Percentiles rank a stretch among this genome's conserved stretches.
Conservation (phyloP, 2,888 invertebrate species). For the Leucophenga maculata region DNA sequence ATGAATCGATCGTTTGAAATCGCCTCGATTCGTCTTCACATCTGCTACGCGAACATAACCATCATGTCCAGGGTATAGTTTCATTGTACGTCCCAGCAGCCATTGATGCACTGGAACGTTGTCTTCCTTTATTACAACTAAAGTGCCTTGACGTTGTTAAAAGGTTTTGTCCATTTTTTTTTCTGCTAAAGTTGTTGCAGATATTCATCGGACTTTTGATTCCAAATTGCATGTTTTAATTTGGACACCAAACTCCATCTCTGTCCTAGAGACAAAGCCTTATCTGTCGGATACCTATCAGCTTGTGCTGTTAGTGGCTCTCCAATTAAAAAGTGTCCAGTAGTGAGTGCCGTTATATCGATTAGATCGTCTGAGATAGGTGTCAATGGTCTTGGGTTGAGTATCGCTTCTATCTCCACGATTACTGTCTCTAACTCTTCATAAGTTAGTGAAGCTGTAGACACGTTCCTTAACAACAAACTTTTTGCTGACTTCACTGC, state of each 20-base stretch:
- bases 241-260: background rate
- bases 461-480: slow-evolving; percentile 44
- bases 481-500: too few relatives aligned
- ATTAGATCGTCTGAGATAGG: slow-evolving; percentile 38
- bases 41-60: background rate
- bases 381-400: slow-evolving; percentile 52
- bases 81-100: background rate
- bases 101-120: background rate
- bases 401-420: slow-evolving; percentile 43
- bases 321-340: slow-evolving; percentile 5
- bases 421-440: slow-evolving; percentile 52
- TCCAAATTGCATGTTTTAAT: background rate
- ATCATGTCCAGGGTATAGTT: background rate
- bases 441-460: slow-evolving; percentile 43
- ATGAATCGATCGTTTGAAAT: background rate
- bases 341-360: slow-evolving; percentile 31
- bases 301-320: background rate
- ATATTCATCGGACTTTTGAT: background rate
- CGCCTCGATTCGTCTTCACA: background rate
- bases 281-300: background rate
- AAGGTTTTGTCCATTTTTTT: background rate
- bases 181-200: background rate
- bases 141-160: background rate
- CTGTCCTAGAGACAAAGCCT: background rate
- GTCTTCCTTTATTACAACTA: background rate